These are phyloP conservation scores for Tadarida brasiliensis DNA, from an alignment of 2,797 vertebrate genomes.

Conservation along the genomic window DNA sequence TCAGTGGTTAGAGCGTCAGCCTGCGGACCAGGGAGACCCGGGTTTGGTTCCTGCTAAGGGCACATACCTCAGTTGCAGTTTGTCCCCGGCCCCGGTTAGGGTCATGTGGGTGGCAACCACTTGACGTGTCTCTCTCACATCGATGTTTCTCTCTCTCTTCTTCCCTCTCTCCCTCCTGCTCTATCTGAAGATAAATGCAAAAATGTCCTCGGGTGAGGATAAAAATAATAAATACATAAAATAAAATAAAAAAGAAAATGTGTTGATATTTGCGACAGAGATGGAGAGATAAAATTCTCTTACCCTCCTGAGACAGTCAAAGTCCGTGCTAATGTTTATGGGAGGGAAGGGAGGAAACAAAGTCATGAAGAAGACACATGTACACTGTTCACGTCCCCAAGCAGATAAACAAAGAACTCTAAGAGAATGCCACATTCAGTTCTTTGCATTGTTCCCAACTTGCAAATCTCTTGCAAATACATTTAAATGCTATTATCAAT, in stretches of 20 bases:
- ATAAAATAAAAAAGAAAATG: background rate
- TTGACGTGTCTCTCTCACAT: no score
- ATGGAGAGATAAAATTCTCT: background rate
- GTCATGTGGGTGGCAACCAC: no score
- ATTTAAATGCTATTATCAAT: slow-evolving; percentile 68
- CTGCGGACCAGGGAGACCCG: no score
- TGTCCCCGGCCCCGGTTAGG: no score
- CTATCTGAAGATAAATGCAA: no score
- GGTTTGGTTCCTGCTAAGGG: no score
- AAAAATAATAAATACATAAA: no score
- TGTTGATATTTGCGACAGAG: background rate
- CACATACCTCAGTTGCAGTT: no score
- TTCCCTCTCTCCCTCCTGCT: no score
- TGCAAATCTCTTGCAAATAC: slow-evolving; percentile 71
- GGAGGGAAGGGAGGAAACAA: background rate
- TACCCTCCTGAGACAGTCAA: background rate
- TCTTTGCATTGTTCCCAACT: background rate
- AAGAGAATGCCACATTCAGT: background rate
- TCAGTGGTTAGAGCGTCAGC: no score
- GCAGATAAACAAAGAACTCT: slow-evolving; percentile 45
- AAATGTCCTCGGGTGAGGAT: no score
- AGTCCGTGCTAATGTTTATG: background rate
- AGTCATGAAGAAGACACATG: background rate
- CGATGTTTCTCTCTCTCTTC: no score
- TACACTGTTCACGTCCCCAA: background rate